Evolutionary conservation across 2,888 invertebrate species (phyloP).

Genomic region (Subacronicta megacephala): DNA sequence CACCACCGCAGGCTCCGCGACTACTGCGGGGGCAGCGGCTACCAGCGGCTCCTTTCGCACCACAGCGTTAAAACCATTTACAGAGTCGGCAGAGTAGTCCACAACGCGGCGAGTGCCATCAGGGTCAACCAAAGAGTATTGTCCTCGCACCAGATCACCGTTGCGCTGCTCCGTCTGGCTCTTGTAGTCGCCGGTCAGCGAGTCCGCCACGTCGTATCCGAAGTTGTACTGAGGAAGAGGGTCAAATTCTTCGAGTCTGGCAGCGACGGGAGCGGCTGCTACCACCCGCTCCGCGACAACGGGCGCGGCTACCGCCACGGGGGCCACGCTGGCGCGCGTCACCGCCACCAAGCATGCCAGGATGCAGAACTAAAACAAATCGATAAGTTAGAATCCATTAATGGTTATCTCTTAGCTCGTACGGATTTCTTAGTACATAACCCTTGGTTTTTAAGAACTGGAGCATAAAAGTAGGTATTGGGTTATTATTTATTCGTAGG

Average conservation of each 20-base stretch:
- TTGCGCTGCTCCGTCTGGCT: constrained; percentile 86
- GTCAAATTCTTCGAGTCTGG: constrained; percentile 85
- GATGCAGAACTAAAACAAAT: constrained; percentile 77
- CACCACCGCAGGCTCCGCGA: constrained; percentile 75
- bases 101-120: constrained; percentile 82
- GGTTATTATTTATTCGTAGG: too few relatives aligned
- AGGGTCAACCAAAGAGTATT: constrained; percentile 81
- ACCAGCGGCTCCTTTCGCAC: constrained; percentile 81
- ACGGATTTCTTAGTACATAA: too few relatives aligned
- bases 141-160: constrained; percentile 87
- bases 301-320: constrained; percentile 61
- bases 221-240: constrained; percentile 89
- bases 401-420: constrained; percentile 51
- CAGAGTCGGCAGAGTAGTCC: constrained; percentile 80
- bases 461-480: too few relatives aligned
- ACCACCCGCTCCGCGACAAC: constrained; percentile 71
- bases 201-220: constrained; percentile 83
- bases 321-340: constrained; percentile 74
- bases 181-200: constrained; percentile 84
- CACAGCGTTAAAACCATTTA: constrained; percentile 83
- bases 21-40: constrained; percentile 76
- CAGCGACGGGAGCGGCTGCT: constrained; percentile 72
- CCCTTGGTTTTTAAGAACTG: too few relatives aligned
- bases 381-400: constrained; percentile 42
- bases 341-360: constrained; percentile 80